Evolutionary conservation across 2,888 invertebrate genomes (phyloP).

Genomic region (Clunio marinus): DNA sequence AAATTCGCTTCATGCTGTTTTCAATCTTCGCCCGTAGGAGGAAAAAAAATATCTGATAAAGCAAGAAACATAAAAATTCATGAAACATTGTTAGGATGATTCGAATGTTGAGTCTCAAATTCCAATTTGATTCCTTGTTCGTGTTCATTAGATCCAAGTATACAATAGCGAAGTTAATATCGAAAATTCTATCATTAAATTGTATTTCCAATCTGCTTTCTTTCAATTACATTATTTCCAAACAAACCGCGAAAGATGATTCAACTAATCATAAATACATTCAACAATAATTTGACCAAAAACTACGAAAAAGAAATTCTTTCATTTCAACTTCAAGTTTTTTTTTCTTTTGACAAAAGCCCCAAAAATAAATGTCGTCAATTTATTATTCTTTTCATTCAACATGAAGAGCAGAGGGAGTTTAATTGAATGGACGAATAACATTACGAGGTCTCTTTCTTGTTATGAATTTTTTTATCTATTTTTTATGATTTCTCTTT

Average conservation of each 20-base stretch:
- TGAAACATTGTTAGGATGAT: not conserved
- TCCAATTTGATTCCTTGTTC: too few species aligned
- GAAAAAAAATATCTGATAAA: not conserved
- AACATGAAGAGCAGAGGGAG: constrained; percentile 1
- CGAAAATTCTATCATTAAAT: too few species aligned
- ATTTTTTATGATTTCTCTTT: not conserved
- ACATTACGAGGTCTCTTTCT: not conserved
- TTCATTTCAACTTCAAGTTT: not conserved
- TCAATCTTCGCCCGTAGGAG: not conserved
- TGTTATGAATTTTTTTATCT: constrained; percentile 4
- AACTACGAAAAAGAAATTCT: not conserved
- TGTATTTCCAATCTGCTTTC: too few species aligned
- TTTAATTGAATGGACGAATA: constrained; percentile 7
- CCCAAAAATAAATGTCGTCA: not conserved
- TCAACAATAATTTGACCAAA: not conserved
- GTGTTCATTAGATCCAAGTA: too few species aligned
- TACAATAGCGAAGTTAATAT: too few species aligned
- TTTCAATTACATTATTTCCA: too few species aligned
- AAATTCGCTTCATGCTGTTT: too few species aligned
- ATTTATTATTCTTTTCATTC: not conserved
- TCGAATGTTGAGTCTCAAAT: too few species aligned
- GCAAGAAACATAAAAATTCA: not conserved
- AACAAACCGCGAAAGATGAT: too few species aligned
- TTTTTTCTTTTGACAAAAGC: not conserved
- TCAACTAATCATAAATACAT: too few species aligned